Evolutionary conservation across 2,888 invertebrate species (phyloP).

Genomic region (Mesoligia furuncula): DNA sequence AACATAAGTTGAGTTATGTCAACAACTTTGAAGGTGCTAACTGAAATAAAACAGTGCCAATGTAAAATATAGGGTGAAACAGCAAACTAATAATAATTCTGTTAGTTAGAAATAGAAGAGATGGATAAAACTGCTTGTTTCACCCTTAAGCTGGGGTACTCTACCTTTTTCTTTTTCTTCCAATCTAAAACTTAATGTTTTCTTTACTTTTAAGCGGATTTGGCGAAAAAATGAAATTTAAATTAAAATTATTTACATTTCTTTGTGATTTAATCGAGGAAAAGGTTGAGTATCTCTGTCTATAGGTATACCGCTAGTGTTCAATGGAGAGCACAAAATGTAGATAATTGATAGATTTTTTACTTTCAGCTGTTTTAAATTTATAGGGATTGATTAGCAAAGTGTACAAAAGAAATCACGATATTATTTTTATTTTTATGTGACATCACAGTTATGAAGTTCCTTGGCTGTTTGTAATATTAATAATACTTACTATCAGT

Average conservation of each 20-base stretch:
- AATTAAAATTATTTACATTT: not conserved
- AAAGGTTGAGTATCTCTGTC: constrained; percentile 49
- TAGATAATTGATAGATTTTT: constrained; percentile 59
- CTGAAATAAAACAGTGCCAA: constrained; percentile 78
- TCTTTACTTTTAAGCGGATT: not conserved
- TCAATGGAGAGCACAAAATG: constrained; percentile 72
- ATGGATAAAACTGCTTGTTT: constrained; percentile 45
- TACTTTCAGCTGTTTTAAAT: constrained; percentile 55
- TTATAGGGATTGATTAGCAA: constrained; percentile 40
- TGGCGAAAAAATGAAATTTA: not conserved
- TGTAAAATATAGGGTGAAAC: constrained; percentile 59
- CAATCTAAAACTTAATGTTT: not conserved
- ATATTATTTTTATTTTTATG: constrained; percentile 39
- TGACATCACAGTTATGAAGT: constrained; percentile 49
- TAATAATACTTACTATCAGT: constrained; percentile 5
- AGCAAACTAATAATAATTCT: not conserved
- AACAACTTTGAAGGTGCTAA: constrained; percentile 75
- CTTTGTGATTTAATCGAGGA: not conserved
- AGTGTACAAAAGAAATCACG: constrained; percentile 48
- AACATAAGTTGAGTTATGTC: constrained; percentile 21
- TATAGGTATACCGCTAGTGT: constrained; percentile 64
- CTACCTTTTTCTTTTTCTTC: constrained; percentile 28
- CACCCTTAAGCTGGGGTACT: constrained; percentile 30
- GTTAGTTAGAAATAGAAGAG: constrained; percentile 4
- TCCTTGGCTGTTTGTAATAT: constrained; percentile 50